Base-by-base conservation (phyloP, 2,113 vertebrate genomes). In the Rana temporaria region DNA sequence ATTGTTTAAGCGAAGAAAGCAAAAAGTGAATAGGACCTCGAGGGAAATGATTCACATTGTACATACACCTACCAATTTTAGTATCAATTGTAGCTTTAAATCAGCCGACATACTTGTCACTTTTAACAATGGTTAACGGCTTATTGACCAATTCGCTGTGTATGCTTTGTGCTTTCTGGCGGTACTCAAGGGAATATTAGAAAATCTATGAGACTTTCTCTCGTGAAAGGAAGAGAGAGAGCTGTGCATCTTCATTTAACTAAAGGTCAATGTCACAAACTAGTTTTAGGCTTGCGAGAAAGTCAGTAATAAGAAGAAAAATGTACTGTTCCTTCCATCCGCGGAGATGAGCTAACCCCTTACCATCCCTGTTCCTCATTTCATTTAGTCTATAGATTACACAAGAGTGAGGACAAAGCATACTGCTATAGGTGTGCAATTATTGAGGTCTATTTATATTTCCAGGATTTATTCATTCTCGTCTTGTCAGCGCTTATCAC, bases 41-140 rank as follows among this genome's bases (percentile, higher is more conserved):
- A 16, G 65, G 77, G 48, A 69, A 38, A 59, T 68, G 53, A 69
- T 68, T 69, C 64, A 79, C 65, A 68, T 26, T 55, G 65, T 79
- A 68, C 32, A 69, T 68, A 38, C 52, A 79, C 63, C 62, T 79
- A 67, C 76, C 53, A 57, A 79, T 79, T 79, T 79, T 42, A 67
- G 77, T 68, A 65, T 79, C 75, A 63, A 26, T 78, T 78, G 59
- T 30, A 78, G 72, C 34, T 56, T 65, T 78, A 64, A 78, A 78
- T 78, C 75, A 78, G 38, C 18, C 62, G 53, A n/a, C 62, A 56
- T 62, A 48, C 75, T 78, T 78, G 75, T 78, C 72, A 75, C 72
- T 38, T 60, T 62, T 62, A 75, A 75, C 72, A 75, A 75, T 75
- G 72, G 72, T 75, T 75, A 75, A 75, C 72, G 19, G 56, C 56